These are phyloP conservation scores for Caradrina kadenii DNA, from an alignment of 2,888 invertebrate species.

Conservation along the genomic window DNA sequence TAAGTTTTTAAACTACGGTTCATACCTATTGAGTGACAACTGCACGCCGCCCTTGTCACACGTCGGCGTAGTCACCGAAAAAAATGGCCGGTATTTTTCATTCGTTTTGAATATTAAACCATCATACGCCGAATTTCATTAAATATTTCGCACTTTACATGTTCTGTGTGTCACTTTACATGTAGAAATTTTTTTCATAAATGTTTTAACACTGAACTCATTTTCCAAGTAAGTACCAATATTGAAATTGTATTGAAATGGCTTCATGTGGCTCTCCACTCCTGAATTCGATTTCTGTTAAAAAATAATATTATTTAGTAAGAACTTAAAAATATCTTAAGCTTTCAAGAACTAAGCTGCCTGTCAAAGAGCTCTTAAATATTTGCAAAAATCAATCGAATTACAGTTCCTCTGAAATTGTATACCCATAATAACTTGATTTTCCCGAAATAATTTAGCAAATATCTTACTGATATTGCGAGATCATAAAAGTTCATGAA, in stretches of 20 bases:
- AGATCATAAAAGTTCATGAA: slow-evolving; percentile 40
- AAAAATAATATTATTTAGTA: not conserved
- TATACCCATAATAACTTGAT: not conserved
- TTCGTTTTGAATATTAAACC: slow-evolving; percentile 67
- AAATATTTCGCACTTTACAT: slow-evolving; percentile 62
- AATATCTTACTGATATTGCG: slow-evolving; percentile 26
- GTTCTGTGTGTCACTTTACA: slow-evolving; percentile 20
- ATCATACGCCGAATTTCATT: slow-evolving; percentile 65
- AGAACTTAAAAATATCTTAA: not conserved
- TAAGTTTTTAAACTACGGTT: slow-evolving; percentile 11
- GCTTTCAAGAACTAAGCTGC: not conserved
- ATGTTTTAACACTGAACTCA: slow-evolving; percentile 13
- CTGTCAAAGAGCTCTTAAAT: not conserved
- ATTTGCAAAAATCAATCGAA: not conserved
- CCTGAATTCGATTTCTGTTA: not conserved
- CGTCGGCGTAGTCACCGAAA: slow-evolving; percentile 44
- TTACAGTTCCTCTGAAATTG: not conserved
- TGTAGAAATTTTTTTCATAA: slow-evolving; percentile 12
- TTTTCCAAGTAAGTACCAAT: not conserved
- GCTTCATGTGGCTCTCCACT: not conserved
- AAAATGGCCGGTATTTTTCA: slow-evolving; percentile 73
- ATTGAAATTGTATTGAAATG: not conserved
- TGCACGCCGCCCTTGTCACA: slow-evolving; percentile 50
- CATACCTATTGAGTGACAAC: not conserved
- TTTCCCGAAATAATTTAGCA: not conserved